Conservation (phyloP, 2,888 invertebrate species). For the Operophtera brumata region DNA sequence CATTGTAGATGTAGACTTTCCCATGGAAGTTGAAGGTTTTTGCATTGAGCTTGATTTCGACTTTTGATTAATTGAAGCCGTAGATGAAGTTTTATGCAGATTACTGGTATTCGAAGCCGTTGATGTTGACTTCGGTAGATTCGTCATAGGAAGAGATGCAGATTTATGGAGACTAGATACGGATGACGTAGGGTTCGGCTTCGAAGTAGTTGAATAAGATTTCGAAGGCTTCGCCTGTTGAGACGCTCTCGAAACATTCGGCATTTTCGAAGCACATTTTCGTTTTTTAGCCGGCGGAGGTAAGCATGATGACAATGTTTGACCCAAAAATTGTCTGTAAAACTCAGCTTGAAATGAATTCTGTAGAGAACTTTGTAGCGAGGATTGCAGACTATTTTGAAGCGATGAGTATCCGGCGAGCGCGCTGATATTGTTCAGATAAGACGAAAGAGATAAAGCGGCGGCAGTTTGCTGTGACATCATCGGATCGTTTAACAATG, state of each 20-base stretch:
- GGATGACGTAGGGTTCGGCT: slow-evolving; percentile 42
- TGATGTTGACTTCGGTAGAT: slow-evolving; percentile 8
- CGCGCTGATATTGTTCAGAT: slow-evolving; percentile 63
- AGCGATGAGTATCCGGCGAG: slow-evolving; percentile 58
- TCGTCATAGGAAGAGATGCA: slow-evolving; percentile 28
- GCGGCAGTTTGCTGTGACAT: slow-evolving; percentile 66
- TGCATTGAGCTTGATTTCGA: slow-evolving; percentile 3
- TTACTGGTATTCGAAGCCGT: slow-evolving; percentile 2
- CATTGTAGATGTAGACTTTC: slow-evolving; percentile 33
- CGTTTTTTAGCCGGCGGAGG: slow-evolving; percentile 62
- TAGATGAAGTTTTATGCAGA: slow-evolving; percentile 8
- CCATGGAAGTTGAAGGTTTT: slow-evolving; percentile 6
- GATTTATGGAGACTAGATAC: slow-evolving; percentile 38
- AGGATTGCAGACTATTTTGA: slow-evolving; percentile 56
- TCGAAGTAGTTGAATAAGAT: slow-evolving; percentile 37
- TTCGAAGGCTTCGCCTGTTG: slow-evolving; percentile 6
- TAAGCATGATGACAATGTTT: slow-evolving; percentile 56
- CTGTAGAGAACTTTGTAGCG: slow-evolving; percentile 55
- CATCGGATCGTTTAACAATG: slow-evolving; percentile 63
- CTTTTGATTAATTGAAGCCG: slow-evolving; percentile 11
- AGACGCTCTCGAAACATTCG: slow-evolving; percentile 22
- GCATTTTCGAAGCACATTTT: slow-evolving; percentile 62
- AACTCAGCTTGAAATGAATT: slow-evolving; percentile 72
- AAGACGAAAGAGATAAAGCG: slow-evolving; percentile 57
- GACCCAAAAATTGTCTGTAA: slow-evolving; percentile 65